Evolutionary conservation across 2,113 vertebrate species (phyloP), one percentile per base, ranked within the genome.

Genomic region (Chaetops frenatus): DNA sequence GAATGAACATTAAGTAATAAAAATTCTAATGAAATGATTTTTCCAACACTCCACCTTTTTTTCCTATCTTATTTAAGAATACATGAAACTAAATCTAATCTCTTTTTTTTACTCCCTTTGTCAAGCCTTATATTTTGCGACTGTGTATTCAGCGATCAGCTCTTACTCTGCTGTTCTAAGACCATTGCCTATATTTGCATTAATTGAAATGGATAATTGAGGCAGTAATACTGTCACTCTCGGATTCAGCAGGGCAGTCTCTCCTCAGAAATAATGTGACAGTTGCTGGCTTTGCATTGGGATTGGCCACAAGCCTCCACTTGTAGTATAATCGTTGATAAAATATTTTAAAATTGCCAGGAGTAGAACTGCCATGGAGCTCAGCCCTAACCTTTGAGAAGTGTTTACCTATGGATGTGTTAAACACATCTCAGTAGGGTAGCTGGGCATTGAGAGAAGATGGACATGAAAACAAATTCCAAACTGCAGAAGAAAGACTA

Each of bases 341-440:
- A 92, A 97, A 96, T 94, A 94, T 90, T 95, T 97, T 93, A 89
- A 70, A 94, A 95, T 92, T 94, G 70, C 64, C 81, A 96, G 48
- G 44, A 95, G 57, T 35, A 96, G 82, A 90, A 88, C 88, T 86
- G 84, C 86, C 51, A 64, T 69, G 86, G 73, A 95, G 62, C 65
- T 95, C 94, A 94, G 94, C 81, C 93, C 88, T 97, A 96, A 97
- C 96, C 95, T 95, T 91, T 89, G 77, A 94, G 78, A 84, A 97
- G 35, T 97, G 73, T 96, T 97, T 97, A 81, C 79, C 95, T 90
- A 57, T 84, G 96, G 87, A 85, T 95, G 78, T 89, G 92, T 94
- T 97, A 96, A 95, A 88, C 29, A 7, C 83, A 91, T 86, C 94
- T 83, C 95, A 90, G 57, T 92, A 78, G 92, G 61, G 74, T 92